Conservation (phyloP, 2,888 invertebrate species). For the Gymnocheta viridis region DNA sequence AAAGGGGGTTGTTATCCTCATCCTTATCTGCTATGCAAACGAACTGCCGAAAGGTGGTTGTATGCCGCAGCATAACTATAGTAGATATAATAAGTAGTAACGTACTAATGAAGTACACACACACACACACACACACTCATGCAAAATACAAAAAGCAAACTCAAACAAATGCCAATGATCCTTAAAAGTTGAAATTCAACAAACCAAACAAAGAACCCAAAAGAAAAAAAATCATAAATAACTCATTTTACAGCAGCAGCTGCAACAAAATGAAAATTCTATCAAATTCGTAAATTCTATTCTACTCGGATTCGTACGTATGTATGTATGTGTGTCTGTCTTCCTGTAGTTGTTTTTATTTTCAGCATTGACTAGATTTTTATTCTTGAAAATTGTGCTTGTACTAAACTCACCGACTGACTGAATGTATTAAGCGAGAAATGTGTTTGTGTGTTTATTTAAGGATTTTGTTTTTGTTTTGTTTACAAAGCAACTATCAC, state of each 20-base stretch:
- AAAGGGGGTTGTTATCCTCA: conserved; percentile 63
- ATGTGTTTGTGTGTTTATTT: conserved; percentile 27
- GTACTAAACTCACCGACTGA: conserved; percentile 42
- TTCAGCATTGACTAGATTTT: conserved; percentile 42
- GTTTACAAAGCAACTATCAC: conserved; percentile 19
- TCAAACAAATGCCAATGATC: conserved; percentile 61
- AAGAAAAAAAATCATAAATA: conserved; percentile 65
- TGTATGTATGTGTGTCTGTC: no score
- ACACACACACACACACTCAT: background rate
- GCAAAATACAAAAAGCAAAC: conserved; percentile 3
- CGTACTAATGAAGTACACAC: conserved; percentile 15
- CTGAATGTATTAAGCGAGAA: conserved; percentile 18
- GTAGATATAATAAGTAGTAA: conserved; percentile 29
- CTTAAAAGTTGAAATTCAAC: conserved; percentile 56
- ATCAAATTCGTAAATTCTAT: background rate
- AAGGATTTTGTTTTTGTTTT: conserved; percentile 33
- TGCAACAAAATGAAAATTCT: conserved; percentile 52
- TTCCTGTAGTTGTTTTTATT: conserved; percentile 2
- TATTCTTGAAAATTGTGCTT: conserved; percentile 3
- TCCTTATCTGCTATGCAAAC: conserved; percentile 50
- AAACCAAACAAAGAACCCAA: conserved; percentile 50
- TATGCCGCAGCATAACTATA: conserved; percentile 60
- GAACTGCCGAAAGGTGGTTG: conserved; percentile 53
- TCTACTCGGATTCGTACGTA: conserved; percentile 6
- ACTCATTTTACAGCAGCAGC: conserved; percentile 69